A percentile compares a stretch with the other conserved stretches of the same genome.
Conservation (phyloP, 2,797 vertebrate species). For the Sciurus vulgaris region DNA sequence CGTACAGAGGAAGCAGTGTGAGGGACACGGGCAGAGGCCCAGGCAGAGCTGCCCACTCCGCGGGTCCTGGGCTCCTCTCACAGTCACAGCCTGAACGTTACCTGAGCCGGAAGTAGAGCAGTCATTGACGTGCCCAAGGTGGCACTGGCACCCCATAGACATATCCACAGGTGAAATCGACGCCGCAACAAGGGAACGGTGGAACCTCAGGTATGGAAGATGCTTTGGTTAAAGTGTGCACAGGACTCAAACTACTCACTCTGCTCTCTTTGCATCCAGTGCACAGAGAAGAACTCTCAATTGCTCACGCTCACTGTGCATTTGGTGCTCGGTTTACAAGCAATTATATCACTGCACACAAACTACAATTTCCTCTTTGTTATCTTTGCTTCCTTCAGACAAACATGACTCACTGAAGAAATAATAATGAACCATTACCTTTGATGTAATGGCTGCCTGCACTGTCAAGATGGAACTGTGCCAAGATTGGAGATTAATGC, state of each 20-base stretch:
- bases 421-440: slow-evolving; percentile 70
- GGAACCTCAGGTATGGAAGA: neutral
- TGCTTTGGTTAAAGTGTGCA: slow-evolving; percentile 7
- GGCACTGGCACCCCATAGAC: neutral
- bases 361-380: slow-evolving; percentile 79
- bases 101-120: neutral
- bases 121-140: neutral
- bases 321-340: slow-evolving; percentile 53
- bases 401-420: slow-evolving; percentile 70
- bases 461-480: neutral
- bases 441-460: neutral
- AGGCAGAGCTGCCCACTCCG: neutral
- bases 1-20: neutral
- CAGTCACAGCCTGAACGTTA: neutral
- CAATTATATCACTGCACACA: slow-evolving; percentile 60
- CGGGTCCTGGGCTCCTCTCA: neutral
- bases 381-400: slow-evolving; percentile 73
- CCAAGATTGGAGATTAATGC: neutral
- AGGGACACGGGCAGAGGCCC: neutral
- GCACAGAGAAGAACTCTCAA: slow-evolving; percentile 11
- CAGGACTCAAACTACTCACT: neutral
- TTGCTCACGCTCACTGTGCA: neutral
- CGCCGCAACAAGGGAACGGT: neutral
- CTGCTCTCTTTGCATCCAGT: neutral
- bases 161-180: neutral